Evolutionary conservation across 2,113 vertebrate genomes (phyloP), one percentile per base, ranked within the genome.

Genomic region (Verasper variegatus): DNA sequence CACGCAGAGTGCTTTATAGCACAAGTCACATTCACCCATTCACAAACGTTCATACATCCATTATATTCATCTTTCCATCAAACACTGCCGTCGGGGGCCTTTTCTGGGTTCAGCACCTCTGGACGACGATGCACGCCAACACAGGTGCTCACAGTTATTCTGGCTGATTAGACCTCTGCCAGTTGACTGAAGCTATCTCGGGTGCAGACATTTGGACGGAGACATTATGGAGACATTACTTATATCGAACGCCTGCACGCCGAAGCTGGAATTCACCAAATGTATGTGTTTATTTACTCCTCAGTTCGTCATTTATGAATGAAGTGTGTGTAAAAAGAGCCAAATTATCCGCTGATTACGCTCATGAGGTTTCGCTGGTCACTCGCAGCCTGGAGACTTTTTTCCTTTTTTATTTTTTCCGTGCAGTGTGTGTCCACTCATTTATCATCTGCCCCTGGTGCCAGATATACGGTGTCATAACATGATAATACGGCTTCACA

Each of bases 391-490:
- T 81, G 71, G 82, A 74, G 77, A 69, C 20, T 15, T 20, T 42
- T 73, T 65, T 54, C 17, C 18, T 17, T 64, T 61, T 56, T 14
- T 5, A 6, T 31, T 31, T 1, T n/a, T 27, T 60, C 78, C 17
- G 11, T 85, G 71, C 84, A 86, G 89, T 60, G 59, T n/a, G 88
- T n/a, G 88, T 90, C 88, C 78, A 82, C 64, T 83, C 87, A 90
- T 92, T 85, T 86, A 84, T 82, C 90, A 84, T 83, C 68, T 68
- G 51, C 68, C 82, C 86, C 63, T 64, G 60, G 76, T 83, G 88
- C 84, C 76, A 86, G 74, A 76, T 76, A 75, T 74, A 86, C 69
- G 71, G 84, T 67, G 84, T 92, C 87, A 93, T 88, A 89, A 87
- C 86, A 91, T 40, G 85, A 92, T 82, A 86, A 85, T 80, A 31